Conservation (phyloP, 1,140 invertebrate genomes). For the Diorhabda carinulata region DNA sequence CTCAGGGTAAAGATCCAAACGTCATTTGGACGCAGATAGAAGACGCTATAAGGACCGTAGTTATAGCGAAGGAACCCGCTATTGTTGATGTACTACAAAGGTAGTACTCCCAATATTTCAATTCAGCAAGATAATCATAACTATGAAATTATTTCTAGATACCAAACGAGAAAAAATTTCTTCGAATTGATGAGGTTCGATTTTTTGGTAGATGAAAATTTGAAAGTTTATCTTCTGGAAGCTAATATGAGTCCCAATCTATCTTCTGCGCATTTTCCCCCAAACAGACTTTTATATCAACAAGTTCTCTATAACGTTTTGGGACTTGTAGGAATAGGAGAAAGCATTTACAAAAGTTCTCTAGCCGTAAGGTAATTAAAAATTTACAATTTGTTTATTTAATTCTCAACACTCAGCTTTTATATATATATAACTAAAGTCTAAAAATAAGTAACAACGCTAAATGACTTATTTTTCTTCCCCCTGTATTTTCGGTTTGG, state of each 20-base stretch:
- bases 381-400: no score
- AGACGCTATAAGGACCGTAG: constrained; percentile 70
- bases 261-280: constrained; percentile 86
- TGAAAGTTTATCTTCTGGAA: constrained; percentile 88
- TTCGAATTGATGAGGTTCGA: constrained; percentile 95
- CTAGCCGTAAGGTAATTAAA: constrained; percentile 26
- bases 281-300: constrained; percentile 85
- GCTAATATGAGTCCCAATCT: constrained; percentile 98
- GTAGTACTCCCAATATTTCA: neutral
- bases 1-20: constrained; percentile 65
- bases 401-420: no score
- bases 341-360: constrained; percentile 45
- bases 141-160: constrained; percentile 30
- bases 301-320: constrained; percentile 89
- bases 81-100: constrained; percentile 51
- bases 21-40: constrained; percentile 80
- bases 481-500: no score
- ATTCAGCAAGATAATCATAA: neutral
- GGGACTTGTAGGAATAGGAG: constrained; percentile 71
- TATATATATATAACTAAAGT: no score
- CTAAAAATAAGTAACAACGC: no score
- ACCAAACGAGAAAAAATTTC: constrained; percentile 66
- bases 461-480: no score
- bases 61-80: constrained; percentile 69
- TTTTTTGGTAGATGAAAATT: constrained; percentile 83